Percentiles rank a stretch among this genome's conserved stretches.
phyloP scores from a whole-genome alignment of 2,113 vertebrate species.

The Scopus umbretta region DNA sequence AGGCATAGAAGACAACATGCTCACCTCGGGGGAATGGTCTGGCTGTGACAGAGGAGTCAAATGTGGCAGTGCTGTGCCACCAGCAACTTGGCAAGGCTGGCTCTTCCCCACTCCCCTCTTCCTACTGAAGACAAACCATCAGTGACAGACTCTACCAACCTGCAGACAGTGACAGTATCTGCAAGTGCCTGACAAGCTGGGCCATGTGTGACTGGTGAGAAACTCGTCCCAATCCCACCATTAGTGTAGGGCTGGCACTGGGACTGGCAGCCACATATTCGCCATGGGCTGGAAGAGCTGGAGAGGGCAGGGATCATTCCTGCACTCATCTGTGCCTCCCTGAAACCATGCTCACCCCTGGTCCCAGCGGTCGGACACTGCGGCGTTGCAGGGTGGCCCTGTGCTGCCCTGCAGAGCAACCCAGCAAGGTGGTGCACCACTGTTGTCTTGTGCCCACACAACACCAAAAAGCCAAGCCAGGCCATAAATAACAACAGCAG shows the following conservation, averaged over 20 bases:
- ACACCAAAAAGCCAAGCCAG: background rate
- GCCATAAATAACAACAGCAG: background rate
- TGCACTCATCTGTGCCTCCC: background rate
- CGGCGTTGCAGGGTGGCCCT: background rate
- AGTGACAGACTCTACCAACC: background rate
- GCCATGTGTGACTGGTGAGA: background rate
- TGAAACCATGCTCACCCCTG: background rate
- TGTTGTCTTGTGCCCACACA: background rate
- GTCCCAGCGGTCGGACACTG: rapidly evolving
- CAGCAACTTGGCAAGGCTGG: background rate
- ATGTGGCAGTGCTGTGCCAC: background rate
- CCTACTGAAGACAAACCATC: background rate
- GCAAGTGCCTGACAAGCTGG: background rate
- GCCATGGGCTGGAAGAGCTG: background rate
- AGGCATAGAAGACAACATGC: background rate
- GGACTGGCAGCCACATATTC: too few relatives aligned
- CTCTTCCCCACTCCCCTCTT: background rate
- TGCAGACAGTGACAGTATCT: background rate
- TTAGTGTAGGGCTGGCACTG: background rate
- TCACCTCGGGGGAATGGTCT: background rate
- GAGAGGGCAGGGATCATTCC: background rate
- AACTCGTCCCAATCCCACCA: background rate
- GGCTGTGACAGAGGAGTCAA: background rate
- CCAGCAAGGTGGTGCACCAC: background rate
- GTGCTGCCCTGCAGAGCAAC: too few relatives aligned